Base-by-base conservation (phyloP, 2,113 vertebrate genomes). In the Siphamia tubifer region DNA sequence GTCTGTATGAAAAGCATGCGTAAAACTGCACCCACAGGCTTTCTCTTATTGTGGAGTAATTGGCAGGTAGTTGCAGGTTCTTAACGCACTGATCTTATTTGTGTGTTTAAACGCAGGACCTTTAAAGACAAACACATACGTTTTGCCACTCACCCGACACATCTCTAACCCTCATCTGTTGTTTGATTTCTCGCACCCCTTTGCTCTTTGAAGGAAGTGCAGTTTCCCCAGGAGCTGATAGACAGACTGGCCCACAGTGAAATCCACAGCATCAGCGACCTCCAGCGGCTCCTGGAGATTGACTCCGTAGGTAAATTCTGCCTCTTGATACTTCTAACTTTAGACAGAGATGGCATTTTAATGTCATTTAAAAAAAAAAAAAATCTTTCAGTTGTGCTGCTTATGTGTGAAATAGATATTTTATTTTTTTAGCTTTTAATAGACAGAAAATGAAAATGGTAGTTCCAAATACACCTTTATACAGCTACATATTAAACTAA, bases 271-370 rank as follows among this genome's bases (percentile, higher is more conserved):
- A 98, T 98, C 92, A 95, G 96, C 90, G 96, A 98, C 93, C 93
- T 98, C 92, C 96, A 98, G 96, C 96, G 96, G 92, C 94, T 98
- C 91, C 94, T 98, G 92, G 96, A 98, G 89, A 94, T 98, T 92
- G 95, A 97, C 93, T 97, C 96, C 94, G 94, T 96, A 96, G 96
- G 96, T 98, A 98, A 98, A 96, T 96, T 94, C 92, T 82, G 91
- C 92, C 92, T 90, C 79, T 83, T 90, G 89, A 84, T 89, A 81
- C 91, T 87, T 78, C 34, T 11, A 52, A 25, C 21, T 11, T 25
- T 11, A 38, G 48, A 73, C 56, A 56, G 47, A 67, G 38, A 52
- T 25, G 1, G n/a, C n/a, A 25, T 40, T 60, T 17, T 25, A 45
- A 49, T 15, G 32, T 6, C 10, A 30, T 30, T 48, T 8, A 3